These are phyloP conservation scores for Meghimatium bilineatum DNA, from an alignment of 2,888 invertebrate species.

Conservation along the genomic window DNA sequence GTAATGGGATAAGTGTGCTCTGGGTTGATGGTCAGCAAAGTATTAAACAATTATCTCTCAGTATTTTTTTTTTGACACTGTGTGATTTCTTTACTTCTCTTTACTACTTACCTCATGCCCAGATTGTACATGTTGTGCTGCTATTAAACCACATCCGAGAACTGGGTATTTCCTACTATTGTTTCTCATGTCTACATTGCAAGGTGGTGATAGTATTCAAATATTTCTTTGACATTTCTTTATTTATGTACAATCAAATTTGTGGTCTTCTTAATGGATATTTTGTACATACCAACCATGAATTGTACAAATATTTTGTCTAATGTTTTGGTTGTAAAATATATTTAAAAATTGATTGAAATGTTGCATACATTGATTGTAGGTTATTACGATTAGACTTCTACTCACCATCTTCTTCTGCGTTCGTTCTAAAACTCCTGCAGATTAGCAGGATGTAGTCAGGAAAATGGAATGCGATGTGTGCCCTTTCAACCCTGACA, in stretches of 20 bases:
- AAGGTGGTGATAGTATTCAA: conserved; percentile 5
- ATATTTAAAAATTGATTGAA: too few species aligned
- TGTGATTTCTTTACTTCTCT: background rate
- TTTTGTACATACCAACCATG: background rate
- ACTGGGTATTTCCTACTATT: background rate
- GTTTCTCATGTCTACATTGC: background rate
- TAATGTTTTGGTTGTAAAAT: background rate
- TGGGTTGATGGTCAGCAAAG: too few species aligned
- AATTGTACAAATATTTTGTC: background rate
- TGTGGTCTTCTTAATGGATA: background rate
- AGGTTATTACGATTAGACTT: too few species aligned
- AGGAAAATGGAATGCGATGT: too few species aligned
- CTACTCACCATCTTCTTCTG: too few species aligned
- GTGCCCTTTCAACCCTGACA: too few species aligned
- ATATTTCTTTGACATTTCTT: background rate
- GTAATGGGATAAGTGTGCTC: too few species aligned
- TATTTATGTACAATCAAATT: conserved; percentile 10
- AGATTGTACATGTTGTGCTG: background rate
- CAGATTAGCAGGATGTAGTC: too few species aligned
- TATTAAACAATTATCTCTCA: too few species aligned
- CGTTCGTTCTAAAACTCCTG: too few species aligned
- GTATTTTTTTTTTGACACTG: too few species aligned
- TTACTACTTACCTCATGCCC: background rate
- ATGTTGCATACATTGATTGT: too few species aligned
- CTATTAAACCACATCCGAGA: background rate